phyloP scores from a whole-genome alignment of 2,888 invertebrate genomes.

The Megaustenia siamemsis region DNA sequence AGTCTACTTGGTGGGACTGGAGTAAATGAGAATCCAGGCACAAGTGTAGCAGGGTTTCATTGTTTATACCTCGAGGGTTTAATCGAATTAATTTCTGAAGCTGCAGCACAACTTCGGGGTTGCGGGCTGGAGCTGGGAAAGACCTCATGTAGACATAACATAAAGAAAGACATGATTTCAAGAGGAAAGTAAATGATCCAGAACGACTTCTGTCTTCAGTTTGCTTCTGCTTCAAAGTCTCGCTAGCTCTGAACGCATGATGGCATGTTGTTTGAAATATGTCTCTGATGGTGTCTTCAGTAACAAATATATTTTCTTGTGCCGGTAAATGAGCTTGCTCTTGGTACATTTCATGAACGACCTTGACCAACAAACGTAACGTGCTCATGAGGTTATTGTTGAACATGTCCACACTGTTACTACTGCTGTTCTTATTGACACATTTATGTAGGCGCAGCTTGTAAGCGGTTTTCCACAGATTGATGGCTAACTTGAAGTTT shows the following conservation, averaged over 20 bases:
- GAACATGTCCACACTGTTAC: background rate
- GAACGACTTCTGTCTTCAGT: background rate
- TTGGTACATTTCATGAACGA: background rate
- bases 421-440: background rate
- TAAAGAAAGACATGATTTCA: slow-evolving; percentile 16
- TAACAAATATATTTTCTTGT: background rate
- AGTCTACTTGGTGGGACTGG: background rate
- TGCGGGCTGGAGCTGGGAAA: background rate
- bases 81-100: slow-evolving; percentile 24
- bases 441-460: slow-evolving; percentile 24
- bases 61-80: slow-evolving; percentile 16
- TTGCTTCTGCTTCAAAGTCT: background rate
- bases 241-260: background rate
- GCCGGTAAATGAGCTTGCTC: background rate
- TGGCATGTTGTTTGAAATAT: background rate
- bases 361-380: slow-evolving; percentile 22
- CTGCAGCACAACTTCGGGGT: background rate
- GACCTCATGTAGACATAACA: slow-evolving; percentile 26
- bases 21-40: slow-evolving; percentile 29
- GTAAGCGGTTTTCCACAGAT: slow-evolving; percentile 46
- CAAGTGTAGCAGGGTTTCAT: slow-evolving; percentile 34
- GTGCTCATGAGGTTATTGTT: background rate
- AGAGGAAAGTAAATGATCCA: slow-evolving; percentile 6
- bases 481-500: slow-evolving; percentile 24
- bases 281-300: slow-evolving; percentile 12